Conservation (phyloP, 2,888 invertebrate species). For the Bellardia pandia region DNA sequence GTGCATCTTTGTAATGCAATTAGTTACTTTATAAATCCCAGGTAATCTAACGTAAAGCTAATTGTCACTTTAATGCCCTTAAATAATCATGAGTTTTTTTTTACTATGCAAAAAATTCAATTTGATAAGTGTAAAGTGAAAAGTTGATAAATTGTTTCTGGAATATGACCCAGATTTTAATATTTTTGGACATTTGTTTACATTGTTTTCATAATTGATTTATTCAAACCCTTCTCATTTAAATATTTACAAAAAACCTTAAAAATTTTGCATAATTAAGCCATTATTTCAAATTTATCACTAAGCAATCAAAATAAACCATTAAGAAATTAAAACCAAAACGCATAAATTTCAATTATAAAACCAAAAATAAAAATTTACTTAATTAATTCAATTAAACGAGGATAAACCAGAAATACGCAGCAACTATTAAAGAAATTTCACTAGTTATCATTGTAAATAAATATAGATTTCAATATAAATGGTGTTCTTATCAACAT, state of each 20-base stretch:
- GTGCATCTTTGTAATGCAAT: too few species aligned
- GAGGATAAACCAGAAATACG: neutral
- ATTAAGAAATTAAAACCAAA: conserved; percentile 7
- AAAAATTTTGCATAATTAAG: neutral
- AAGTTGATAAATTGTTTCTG: too few species aligned
- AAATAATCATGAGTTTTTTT: too few species aligned
- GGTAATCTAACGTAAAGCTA: too few species aligned
- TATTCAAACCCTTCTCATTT: too few species aligned
- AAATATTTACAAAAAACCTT: neutral
- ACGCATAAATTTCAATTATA: conserved; percentile 20
- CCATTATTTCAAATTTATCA: neutral
- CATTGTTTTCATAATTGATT: too few species aligned
- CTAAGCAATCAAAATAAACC: neutral
- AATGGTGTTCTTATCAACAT: conserved; percentile 73
- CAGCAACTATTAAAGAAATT: conserved; percentile 24
- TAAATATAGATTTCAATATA: conserved; percentile 38
- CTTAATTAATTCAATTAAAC: neutral
- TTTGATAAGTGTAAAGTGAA: too few species aligned
- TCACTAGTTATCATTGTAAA: conserved; percentile 28
- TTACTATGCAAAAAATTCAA: too few species aligned
- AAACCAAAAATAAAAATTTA: neutral
- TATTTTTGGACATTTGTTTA: too few species aligned
- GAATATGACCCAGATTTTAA: too few species aligned
- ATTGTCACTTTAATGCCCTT: too few species aligned
- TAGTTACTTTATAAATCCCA: too few species aligned